These are phyloP conservation scores for Odiellus spinosus DNA, from an alignment of 2,888 invertebrate genomes.

Conservation along the genomic window DNA sequence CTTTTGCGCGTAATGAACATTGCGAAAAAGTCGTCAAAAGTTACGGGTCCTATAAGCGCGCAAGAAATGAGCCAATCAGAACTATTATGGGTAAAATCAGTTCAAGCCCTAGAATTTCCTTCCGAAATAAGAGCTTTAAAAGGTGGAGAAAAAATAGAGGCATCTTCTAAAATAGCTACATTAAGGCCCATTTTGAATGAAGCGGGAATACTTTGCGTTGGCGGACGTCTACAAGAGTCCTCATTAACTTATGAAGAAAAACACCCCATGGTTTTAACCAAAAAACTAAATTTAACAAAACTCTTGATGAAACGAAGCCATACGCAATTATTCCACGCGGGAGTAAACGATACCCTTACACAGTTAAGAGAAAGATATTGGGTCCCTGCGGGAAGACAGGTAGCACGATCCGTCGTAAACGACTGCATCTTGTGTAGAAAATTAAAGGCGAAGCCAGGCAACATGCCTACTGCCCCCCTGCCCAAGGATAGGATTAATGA, in stretches of 20 bases:
- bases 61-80: no score
- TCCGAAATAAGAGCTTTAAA: no score
- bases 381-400: background rate
- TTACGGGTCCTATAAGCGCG: no score
- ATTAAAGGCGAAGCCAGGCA: background rate
- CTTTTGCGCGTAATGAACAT: no score
- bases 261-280: background rate
- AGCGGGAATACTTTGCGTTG: background rate
- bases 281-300: slow-evolving; percentile 1
- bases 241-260: background rate
- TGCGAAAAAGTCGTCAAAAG: no score
- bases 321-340: background rate
- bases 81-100: no score
- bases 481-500: background rate
- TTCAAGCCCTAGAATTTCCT: no score
- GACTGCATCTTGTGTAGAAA: background rate
- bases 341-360: slow-evolving; percentile 2
- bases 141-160: no score
- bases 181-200: no score
- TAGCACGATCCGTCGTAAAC: background rate
- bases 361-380: background rate
- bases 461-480: background rate
- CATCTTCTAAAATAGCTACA: no score
- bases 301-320: slow-evolving; percentile 1
- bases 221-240: slow-evolving; percentile 1